Percentiles rank a stretch among this genome's conserved stretches.
Evolutionary conservation across 2,888 invertebrate species (phyloP).

Genomic region (Euplexia lucipara): DNA sequence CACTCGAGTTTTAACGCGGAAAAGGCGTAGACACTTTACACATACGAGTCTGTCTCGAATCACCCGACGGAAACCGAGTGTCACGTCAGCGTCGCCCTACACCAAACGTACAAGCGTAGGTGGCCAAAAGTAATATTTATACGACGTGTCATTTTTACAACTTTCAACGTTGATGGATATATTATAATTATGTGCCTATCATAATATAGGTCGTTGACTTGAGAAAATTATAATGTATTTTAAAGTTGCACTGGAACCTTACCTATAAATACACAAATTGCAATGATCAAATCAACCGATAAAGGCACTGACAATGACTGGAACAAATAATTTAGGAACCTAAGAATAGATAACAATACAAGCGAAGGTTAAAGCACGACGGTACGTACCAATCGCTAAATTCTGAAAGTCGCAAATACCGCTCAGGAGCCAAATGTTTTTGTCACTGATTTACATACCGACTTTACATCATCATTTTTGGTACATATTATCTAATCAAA

Average conservation of each 20-base stretch:
- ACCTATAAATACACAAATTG: conserved; percentile 11
- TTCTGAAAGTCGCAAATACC: conserved; percentile 56
- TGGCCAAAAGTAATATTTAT: conserved; percentile 51
- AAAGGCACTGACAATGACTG: conserved; percentile 62
- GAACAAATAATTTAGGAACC: conserved; percentile 68
- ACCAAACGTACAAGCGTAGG: conserved; percentile 39
- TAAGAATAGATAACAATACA: conserved; percentile 72
- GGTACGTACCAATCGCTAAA: conserved; percentile 66
- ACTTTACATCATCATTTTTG: conserved; percentile 20
- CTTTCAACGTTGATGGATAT: conserved; percentile 60
- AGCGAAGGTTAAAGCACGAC: conserved; percentile 71
- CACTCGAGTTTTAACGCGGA: conserved; percentile 47
- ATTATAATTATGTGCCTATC: conserved; percentile 43
- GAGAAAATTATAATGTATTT: conserved; percentile 13
- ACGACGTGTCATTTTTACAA: conserved; percentile 49
- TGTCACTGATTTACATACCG: conserved; percentile 18
- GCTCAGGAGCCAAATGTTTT: conserved; percentile 41
- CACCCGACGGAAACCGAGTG: conserved; percentile 56
- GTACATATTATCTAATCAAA: conserved; percentile 14
- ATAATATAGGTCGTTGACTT: conserved; percentile 54
- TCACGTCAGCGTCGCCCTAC: conserved; percentile 57
- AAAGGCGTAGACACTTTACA: conserved; percentile 45
- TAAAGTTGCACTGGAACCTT: conserved; percentile 1
- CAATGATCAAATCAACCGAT: conserved; percentile 30
- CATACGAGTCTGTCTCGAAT: conserved; percentile 37